Percentiles rank a stretch among this genome's conserved stretches.
These are phyloP conservation scores for Gymnosoma rotundatum DNA, from an alignment of 2,888 invertebrate species.

Conservation along the genomic window DNA sequence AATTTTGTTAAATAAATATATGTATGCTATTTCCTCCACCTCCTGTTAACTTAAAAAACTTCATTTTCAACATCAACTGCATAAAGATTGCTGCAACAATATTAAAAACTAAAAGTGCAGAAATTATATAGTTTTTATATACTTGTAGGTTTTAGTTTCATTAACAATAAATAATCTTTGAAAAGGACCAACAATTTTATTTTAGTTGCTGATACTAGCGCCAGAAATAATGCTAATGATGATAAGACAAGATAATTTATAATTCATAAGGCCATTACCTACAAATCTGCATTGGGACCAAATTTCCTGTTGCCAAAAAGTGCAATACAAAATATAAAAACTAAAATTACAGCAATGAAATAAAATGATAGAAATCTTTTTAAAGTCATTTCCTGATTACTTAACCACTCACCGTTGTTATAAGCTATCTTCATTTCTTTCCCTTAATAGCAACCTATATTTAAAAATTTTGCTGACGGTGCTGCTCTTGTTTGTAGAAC, in stretches of 20 bases:
- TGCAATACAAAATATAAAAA: constrained; percentile 6
- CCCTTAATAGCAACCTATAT: constrained; percentile 7
- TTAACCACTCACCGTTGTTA: constrained; percentile 52
- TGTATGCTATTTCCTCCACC: too few relatives aligned
- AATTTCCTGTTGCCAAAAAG: constrained; percentile 63
- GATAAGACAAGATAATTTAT: constrained; percentile 49
- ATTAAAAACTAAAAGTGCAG: neutral
- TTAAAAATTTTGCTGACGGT: neutral
- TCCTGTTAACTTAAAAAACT: too few relatives aligned
- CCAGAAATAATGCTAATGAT: constrained; percentile 16
- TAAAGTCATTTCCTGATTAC: constrained; percentile 65
- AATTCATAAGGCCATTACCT: constrained; percentile 55
- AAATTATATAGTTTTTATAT: neutral
- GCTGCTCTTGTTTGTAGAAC: neutral
- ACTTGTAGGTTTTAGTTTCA: neutral
- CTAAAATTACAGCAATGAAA: constrained; percentile 20
- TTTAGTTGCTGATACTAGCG: neutral
- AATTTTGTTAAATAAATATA: too few relatives aligned
- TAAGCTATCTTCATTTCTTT: neutral
- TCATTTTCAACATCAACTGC: neutral
- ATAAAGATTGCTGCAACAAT: neutral
- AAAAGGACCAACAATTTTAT: neutral
- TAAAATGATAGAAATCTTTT: constrained; percentile 57
- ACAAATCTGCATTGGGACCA: constrained; percentile 30
- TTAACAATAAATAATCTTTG: neutral